Evolutionary conservation across 2,888 invertebrate genomes (phyloP).

Genomic region (Tuta absoluta): DNA sequence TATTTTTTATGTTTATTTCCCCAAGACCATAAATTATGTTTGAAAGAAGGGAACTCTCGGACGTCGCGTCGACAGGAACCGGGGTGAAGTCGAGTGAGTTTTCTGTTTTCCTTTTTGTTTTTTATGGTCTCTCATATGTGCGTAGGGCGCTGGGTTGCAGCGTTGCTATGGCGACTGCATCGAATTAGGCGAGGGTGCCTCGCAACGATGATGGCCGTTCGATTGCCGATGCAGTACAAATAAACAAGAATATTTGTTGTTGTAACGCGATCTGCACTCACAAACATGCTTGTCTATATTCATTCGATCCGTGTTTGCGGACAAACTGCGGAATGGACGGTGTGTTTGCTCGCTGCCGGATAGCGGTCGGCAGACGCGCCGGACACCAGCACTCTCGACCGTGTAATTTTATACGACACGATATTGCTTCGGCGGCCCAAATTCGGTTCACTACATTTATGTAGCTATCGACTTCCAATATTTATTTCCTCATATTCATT

Average conservation of each 20-base stretch:
- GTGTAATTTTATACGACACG: constrained; percentile 63
- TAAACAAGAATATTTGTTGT: constrained; percentile 70
- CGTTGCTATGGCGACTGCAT: constrained; percentile 76
- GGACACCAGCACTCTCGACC: constrained; percentile 47
- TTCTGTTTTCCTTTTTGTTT: constrained; percentile 71
- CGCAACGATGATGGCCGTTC: constrained; percentile 37
- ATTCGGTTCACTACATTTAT: constrained; percentile 14
- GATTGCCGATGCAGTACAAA: constrained; percentile 55
- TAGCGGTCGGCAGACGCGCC: no score
- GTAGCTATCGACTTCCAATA: background rate
- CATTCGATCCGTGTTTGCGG: constrained; percentile 75
- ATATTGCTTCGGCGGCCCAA: constrained; percentile 37
- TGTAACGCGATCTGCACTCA: constrained; percentile 69
- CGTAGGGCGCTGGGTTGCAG: constrained; percentile 63
- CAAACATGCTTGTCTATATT: constrained; percentile 76
- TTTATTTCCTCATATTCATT: background rate
- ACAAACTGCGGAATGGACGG: constrained; percentile 75
- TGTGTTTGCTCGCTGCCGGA: constrained; percentile 56
- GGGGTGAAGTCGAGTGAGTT: constrained; percentile 73
- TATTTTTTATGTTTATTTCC: constrained; percentile 83
- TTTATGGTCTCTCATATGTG: constrained; percentile 71
- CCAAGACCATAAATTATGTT: constrained; percentile 82
- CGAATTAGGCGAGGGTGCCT: constrained; percentile 56
- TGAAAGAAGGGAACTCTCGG: constrained; percentile 81
- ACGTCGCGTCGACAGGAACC: constrained; percentile 77